phyloP scores from a whole-genome alignment of 2,888 invertebrate species.

The Noctuana brunneofusca region DNA sequence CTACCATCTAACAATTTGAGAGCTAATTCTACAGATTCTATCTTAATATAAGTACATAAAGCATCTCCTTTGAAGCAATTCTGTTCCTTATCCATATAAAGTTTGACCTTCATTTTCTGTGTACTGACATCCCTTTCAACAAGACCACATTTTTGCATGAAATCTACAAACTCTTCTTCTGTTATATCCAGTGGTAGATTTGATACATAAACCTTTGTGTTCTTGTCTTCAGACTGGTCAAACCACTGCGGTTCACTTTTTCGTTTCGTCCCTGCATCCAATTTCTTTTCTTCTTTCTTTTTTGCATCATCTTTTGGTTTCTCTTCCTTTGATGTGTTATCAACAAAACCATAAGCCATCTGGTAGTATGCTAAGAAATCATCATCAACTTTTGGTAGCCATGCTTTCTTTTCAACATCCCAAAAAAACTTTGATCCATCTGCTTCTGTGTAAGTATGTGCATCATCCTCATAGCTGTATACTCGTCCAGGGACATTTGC shows the following conservation, averaged over 20 bases:
- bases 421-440: constrained; percentile 96
- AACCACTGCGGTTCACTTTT: constrained; percentile 92
- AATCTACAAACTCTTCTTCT: constrained; percentile 93
- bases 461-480: constrained; percentile 90
- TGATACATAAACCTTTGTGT: constrained; percentile 97
- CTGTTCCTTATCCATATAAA: constrained; percentile 92
- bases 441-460: constrained; percentile 90
- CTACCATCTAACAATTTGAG: constrained; percentile 95
- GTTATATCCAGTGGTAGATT: constrained; percentile 94
- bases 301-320: constrained; percentile 55
- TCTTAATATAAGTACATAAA: constrained; percentile 97
- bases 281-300: constrained; percentile 63
- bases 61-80: constrained; percentile 97
- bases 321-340: constrained; percentile 75
- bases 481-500: constrained; percentile 60
- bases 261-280: constrained; percentile 77
- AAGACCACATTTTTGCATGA: constrained; percentile 98
- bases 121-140: constrained; percentile 93
- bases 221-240: constrained; percentile 91
- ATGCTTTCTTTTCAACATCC: constrained; percentile 95
- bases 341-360: constrained; percentile 94
- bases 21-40: constrained; percentile 97
- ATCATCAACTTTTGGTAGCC: constrained; percentile 98
- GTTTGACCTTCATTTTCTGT: constrained; percentile 93
- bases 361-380: constrained; percentile 98